phyloP scores from a whole-genome alignment of 2,888 invertebrate genomes.

The Elmis aenea region DNA sequence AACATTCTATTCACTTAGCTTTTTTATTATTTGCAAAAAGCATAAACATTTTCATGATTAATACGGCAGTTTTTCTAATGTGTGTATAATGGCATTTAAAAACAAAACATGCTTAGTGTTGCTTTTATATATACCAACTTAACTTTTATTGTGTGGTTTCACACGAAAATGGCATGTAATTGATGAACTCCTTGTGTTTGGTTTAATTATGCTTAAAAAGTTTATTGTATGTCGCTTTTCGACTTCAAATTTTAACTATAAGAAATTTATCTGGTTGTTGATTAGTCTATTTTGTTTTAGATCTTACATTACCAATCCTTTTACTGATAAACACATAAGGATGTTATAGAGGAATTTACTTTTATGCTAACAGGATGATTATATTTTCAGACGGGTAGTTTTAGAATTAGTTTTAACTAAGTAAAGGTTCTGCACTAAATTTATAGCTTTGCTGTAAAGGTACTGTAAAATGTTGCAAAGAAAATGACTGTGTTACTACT shows the following conservation, averaged over 20 bases:
- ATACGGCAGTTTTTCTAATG: constrained; percentile 5
- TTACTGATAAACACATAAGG: constrained; percentile 58
- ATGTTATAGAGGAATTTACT: constrained; percentile 15
- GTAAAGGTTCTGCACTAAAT: too few species aligned
- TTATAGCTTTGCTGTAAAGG: too few species aligned
- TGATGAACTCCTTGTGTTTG: too few species aligned
- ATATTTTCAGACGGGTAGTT: constrained; percentile 19
- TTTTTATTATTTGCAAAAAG: constrained; percentile 3
- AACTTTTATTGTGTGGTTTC: too few species aligned
- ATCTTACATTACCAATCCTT: constrained; percentile 62
- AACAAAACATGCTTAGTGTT: not conserved
- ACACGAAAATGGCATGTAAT: too few species aligned
- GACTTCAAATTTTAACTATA: too few species aligned
- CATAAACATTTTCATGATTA: not conserved
- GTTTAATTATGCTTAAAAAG: too few species aligned
- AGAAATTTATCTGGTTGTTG: too few species aligned
- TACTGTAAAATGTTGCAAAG: too few species aligned
- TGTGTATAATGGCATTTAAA: not conserved
- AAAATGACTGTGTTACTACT: too few species aligned
- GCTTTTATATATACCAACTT: not conserved
- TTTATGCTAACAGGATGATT: not conserved
- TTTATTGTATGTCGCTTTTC: too few species aligned
- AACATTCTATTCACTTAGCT: constrained; percentile 7
- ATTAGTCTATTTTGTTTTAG: too few species aligned
- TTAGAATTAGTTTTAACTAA: constrained; percentile 11